Evolutionary conservation across 2,888 invertebrate species (phyloP).

Genomic region (Polydrusus tereticollis): DNA sequence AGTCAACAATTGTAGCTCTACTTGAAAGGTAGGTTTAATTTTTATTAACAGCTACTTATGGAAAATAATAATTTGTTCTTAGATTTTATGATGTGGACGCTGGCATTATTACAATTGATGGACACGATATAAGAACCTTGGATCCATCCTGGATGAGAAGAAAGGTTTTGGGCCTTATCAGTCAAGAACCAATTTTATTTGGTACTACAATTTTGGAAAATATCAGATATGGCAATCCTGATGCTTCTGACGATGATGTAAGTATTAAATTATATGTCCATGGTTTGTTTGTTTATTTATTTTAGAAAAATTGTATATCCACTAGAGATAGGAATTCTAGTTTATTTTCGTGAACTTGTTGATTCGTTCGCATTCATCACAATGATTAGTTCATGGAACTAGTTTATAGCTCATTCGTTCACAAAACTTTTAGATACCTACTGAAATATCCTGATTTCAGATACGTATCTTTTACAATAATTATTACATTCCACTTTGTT

Average conservation of each 20-base stretch:
- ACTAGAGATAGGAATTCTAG: too few species aligned
- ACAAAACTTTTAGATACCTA: too few species aligned
- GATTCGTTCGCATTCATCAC: too few species aligned
- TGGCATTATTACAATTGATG: conserved; percentile 84
- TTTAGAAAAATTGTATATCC: too few species aligned
- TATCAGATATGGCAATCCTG: conserved; percentile 88
- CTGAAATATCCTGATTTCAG: too few species aligned
- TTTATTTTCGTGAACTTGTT: too few species aligned
- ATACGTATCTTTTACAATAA: too few species aligned
- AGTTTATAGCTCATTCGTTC: too few species aligned
- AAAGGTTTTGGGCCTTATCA: conserved; percentile 86
- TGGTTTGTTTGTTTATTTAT: too few species aligned
- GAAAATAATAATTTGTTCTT: conserved; percentile 52
- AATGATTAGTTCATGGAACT: too few species aligned
- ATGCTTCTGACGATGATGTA: conserved; percentile 71
- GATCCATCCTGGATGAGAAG: conserved; percentile 90
- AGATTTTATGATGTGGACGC: conserved; percentile 86
- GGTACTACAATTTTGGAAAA: conserved; percentile 93
- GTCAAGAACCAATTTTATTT: conserved; percentile 95
- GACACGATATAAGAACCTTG: conserved; percentile 76
- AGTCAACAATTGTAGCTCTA: conserved; percentile 91
- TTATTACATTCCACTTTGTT: too few species aligned
- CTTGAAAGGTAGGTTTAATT: conserved; percentile 81
- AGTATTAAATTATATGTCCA: not conserved
- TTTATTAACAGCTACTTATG: too few species aligned